Evolutionary conservation across 2,797 vertebrate species (phyloP).

Genomic region (Alauda arvensis): DNA sequence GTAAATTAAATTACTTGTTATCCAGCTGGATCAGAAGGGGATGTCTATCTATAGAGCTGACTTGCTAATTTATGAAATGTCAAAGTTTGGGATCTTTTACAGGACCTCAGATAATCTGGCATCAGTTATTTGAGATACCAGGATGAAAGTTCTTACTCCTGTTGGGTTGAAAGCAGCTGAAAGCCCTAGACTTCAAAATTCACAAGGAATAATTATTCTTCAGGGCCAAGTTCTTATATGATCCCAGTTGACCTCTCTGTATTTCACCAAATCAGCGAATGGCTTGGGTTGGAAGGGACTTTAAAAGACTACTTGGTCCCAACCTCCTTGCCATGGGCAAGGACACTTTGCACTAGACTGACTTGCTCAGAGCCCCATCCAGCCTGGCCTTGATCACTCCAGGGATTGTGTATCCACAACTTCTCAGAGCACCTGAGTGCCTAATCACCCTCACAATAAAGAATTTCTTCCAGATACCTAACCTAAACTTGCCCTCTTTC

Average conservation of each 20-base stretch:
- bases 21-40: background rate
- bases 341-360: background rate
- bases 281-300: background rate
- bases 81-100: background rate
- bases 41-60: background rate
- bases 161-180: background rate
- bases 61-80: background rate
- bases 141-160: background rate
- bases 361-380: background rate
- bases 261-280: background rate
- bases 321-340: background rate
- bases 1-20: background rate
- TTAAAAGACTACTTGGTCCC: background rate
- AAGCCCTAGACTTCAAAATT: background rate
- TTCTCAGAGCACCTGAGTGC: background rate
- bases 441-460: background rate
- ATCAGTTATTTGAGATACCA: background rate
- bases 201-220: background rate
- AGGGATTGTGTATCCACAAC: accelerated
- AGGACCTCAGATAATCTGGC: background rate
- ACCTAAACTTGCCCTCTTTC: background rate
- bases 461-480: background rate
- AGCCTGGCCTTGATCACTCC: background rate
- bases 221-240: background rate
- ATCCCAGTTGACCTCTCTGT: background rate